Base-by-base conservation (phyloP, 1,140 invertebrate genomes). In the Grapholita molesta region DNA sequence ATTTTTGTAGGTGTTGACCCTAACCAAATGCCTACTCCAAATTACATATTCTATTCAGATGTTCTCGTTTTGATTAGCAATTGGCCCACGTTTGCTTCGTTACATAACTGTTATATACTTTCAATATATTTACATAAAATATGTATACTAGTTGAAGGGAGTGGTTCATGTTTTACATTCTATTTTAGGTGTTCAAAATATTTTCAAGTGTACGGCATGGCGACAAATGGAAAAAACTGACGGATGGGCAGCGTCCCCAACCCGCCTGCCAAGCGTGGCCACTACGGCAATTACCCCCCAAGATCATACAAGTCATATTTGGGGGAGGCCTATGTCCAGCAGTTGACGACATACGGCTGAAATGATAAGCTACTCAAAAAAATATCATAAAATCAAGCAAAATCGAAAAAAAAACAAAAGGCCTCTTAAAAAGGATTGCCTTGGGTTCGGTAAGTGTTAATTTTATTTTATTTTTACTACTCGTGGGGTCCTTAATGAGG, bases 381-480 rank as follows among this genome's bases (percentile, higher is more conserved):
- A 30, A 30, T 30, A 4, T 30, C 28, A 30, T 30, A n/a, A n/a
- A n/a, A n/a, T n/a, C n/a, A n/a, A n/a, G n/a, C n/a, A n/a, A n/a
- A n/a, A n/a, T n/a, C n/a, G n/a, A n/a, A n/a, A n/a, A n/a, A n/a
- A n/a, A n/a, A n/a, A n/a, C n/a, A n/a, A n/a, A n/a, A n/a, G n/a
- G n/a, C n/a, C n/a, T n/a, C n/a, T n/a, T n/a, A n/a, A 32, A 61
- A 32, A n/a, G 55, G 3, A 61, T 61, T 61, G 55, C 25, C 55
- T 8, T 23, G 55, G 55, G 55, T 32, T 61, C n/a, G 18, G 15
- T 61, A 61, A 61, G 55, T 61, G 55, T 61, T 61, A 61, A 61
- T 61, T 32, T 61, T 61, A 61, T 28, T 61, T 61, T 61, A 61
- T 61, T 32, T 61, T 61, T 21, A 61, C 55, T 9, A 61, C 55